Evolutionary conservation across 2,888 invertebrate genomes (phyloP).

Genomic region (Ametastegia equiseti): DNA sequence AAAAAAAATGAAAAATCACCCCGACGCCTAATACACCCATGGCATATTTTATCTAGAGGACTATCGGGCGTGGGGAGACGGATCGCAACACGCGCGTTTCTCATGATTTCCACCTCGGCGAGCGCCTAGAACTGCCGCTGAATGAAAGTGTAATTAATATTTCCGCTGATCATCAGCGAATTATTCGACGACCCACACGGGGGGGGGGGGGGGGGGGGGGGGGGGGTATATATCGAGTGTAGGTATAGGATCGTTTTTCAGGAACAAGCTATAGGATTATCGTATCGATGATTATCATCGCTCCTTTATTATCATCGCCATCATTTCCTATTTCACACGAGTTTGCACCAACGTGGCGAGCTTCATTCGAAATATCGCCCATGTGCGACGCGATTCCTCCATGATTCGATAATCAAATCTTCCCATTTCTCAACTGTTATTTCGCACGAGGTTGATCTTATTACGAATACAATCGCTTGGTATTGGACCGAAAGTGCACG

Average conservation of each 20-base stretch:
- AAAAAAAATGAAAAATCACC: not conserved
- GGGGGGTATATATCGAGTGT: not conserved
- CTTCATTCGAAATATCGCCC: too few relatives aligned
- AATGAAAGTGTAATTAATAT: slow-evolving; percentile 41
- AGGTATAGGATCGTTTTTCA: slow-evolving; percentile 27
- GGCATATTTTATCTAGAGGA: not conserved
- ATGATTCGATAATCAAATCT: too few relatives aligned
- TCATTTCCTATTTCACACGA: too few relatives aligned
- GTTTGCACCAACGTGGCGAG: not conserved
- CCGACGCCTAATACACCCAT: not conserved
- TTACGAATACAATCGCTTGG: too few relatives aligned
- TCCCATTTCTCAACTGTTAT: too few relatives aligned
- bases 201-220: not conserved
- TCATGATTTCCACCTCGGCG: not conserved
- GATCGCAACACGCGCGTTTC: not conserved
- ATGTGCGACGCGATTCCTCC: too few relatives aligned
- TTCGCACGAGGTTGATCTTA: too few relatives aligned
- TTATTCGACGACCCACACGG: slow-evolving; percentile 25
- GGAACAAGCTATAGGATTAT: slow-evolving; percentile 22
- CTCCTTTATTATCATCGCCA: not conserved
- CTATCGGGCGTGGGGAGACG: not conserved
- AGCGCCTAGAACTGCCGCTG: slow-evolving; percentile 36
- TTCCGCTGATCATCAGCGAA: slow-evolving; percentile 37
- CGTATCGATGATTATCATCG: slow-evolving; percentile 13
- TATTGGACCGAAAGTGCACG: too few relatives aligned